Evolutionary conservation across 2,113 vertebrate species (phyloP).

Genomic region (Heterotis niloticus): DNA sequence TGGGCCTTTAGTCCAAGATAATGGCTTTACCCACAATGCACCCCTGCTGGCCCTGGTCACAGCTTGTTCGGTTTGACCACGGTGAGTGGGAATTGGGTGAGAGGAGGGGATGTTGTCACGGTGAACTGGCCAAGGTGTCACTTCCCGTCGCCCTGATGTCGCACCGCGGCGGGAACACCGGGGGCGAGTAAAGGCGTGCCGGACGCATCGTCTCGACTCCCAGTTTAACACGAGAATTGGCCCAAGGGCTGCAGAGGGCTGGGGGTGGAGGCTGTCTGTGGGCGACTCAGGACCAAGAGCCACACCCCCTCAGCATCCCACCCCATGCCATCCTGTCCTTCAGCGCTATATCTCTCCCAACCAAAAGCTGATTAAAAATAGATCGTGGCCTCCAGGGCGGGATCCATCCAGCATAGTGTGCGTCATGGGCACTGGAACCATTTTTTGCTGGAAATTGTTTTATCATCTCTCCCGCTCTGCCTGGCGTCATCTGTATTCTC

Average conservation of each 20-base stretch:
- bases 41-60: not conserved
- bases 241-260: no score
- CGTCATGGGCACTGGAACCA: not conserved
- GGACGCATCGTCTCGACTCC: no score
- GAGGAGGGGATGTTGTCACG: not conserved
- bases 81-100: not conserved
- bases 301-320: no score
- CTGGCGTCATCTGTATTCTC: slow-evolving; percentile 8
- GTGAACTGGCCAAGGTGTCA: not conserved
- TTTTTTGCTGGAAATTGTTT: slow-evolving; percentile 13
- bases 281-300: no score
- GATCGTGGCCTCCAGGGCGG: no score
- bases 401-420: no score
- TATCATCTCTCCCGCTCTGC: slow-evolving; percentile 13
- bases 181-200: not conserved
- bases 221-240: no score
- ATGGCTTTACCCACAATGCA: no score
- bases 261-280: no score
- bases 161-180: not conserved
- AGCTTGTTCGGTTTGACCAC: slow-evolving; percentile 2
- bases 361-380: not conserved
- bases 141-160: slow-evolving; percentile 8
- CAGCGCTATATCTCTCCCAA: slow-evolving; percentile 1
- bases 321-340: not conserved
- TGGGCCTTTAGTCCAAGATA: no score